Evolutionary conservation across 1,140 invertebrate species (phyloP), one percentile per base, ranked within the genome.

Genomic region (Olivierus martensii): DNA sequence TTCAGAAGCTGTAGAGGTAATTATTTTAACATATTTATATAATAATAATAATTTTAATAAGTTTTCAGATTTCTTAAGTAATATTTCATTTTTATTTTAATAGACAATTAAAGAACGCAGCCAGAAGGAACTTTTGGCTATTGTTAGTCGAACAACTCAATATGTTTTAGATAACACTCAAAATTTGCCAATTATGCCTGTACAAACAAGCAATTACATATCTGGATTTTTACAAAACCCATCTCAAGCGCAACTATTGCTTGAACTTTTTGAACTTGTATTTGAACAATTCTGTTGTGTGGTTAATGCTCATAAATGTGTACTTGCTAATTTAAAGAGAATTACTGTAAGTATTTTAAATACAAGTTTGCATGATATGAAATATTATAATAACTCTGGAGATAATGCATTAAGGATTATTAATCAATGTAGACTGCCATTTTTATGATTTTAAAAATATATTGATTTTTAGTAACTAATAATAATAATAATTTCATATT

Each of bases 1-100:
- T 56, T 81, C 85, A 28, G 86, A 88, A 63, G 81, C 85, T 17
- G 77, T 89, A 38, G 85, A 87, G 73, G 83, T 87, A 67, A 61
- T 35, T 39, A 34, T 55, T 46, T 42, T 22, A 17, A n/a, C 12
- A 22, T 1, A 38, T 28, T 47, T 48, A 28, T 19, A 28, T 35
- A 46, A 42, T 58, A 17, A 36, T 34, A 35, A 49, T 28, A 14
- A n/a, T n/a, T n/a, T n/a, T n/a, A n/a, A n/a, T n/a, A n/a, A n/a
- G n/a, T n/a, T n/a, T n/a, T n/a, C n/a, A n/a, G n/a, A n/a, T n/a
- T n/a, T n/a, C n/a, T n/a, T 41, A 37, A 37, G 9, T 35, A 12
- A 35, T 18, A 49, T 44, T 36, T 19, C 2, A 17, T n/a, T 21
- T 36, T 22, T 39, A 22, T 28, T 14, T 11, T 17, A 3, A 36